Conservation (phyloP, 2,113 vertebrate genomes). For the Potamarius usumacintae region DNA sequence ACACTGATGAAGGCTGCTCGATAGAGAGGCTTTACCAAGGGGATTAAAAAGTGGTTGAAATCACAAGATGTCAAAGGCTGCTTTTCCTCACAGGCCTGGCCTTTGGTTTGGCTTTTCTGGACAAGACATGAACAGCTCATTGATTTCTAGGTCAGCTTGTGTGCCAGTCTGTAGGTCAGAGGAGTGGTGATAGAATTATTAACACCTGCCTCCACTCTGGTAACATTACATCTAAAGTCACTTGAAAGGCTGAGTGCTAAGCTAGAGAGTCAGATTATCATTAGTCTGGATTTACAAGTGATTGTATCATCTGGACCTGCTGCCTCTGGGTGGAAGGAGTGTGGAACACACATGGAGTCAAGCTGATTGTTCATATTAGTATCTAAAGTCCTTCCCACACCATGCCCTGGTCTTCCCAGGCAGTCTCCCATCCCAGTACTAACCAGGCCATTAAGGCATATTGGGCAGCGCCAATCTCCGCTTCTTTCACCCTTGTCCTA, state of each 20-base stretch:
- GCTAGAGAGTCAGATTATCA: not conserved
- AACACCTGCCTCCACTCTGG: constrained; percentile 16
- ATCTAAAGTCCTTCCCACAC: not conserved
- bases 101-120: not conserved
- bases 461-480: too few relatives aligned
- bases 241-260: not conserved
- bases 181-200: constrained; percentile 21
- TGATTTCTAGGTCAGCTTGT: not conserved
- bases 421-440: too few relatives aligned
- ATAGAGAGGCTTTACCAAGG: constrained; percentile 21
- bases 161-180: constrained; percentile 13
- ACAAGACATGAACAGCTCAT: not conserved
- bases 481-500: too few relatives aligned
- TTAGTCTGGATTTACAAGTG: not conserved
- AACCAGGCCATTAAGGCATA: too few relatives aligned
- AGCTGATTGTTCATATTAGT: not conserved
- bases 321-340: not conserved
- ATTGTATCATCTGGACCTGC: not conserved
- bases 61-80: not conserved
- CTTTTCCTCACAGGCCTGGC: not conserved
- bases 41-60: constrained; percentile 15
- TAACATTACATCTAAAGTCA: not conserved
- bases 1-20: constrained; percentile 21
- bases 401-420: too few relatives aligned
- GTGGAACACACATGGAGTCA: not conserved